Base-by-base conservation (phyloP, 2,113 vertebrate species). In the Struthio camelus region DNA sequence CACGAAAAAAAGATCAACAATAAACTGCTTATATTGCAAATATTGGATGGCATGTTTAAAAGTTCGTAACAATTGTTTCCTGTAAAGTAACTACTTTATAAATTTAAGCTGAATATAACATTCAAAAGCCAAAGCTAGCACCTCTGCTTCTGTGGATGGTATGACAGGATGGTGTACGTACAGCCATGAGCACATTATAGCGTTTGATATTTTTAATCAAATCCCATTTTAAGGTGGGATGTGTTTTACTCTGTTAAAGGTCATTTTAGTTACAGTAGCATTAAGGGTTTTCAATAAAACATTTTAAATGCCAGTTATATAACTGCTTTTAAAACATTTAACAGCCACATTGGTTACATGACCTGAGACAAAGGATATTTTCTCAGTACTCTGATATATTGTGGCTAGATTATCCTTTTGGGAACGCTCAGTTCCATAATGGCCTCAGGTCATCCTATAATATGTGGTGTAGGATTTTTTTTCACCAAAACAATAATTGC, bases 321-420 rank as follows among this genome's bases (percentile, higher is more conserved):
- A 97, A 97, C 97, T 89, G 96, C 97, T 97, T 97, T 97, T 97
- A 97, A 97, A 97, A 97, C 93, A 97, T 96, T 97, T 95, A 97
- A 95, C 94, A 94, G 95, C 91, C 96, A 92, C 95, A 59, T 64
- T 58, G 95, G 94, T 95, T 96, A 61, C 94, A 90, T 88, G 97
- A 97, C 93, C 95, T 97, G 90, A 97, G 96, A 97, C 96, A 97
- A 97, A 97, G 93, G 86, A 97, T 95, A 96, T 97, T 97, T 97
- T 95, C 93, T 93, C 88, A 91, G 84, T 51, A 40, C 70, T 88
- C 84, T 97, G 97, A 97, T 97, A 95, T 94, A 97, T 90, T 90
- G 77, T 96, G 67, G 84, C 59, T 82, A 80, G 93, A 95, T 97
- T 95, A 95, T 92, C 95, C 96, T 97, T 96, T 94, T 90, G 94